Evolutionary conservation across 2,113 vertebrate genomes (phyloP).

Genomic region (Ascaphus truei): DNA sequence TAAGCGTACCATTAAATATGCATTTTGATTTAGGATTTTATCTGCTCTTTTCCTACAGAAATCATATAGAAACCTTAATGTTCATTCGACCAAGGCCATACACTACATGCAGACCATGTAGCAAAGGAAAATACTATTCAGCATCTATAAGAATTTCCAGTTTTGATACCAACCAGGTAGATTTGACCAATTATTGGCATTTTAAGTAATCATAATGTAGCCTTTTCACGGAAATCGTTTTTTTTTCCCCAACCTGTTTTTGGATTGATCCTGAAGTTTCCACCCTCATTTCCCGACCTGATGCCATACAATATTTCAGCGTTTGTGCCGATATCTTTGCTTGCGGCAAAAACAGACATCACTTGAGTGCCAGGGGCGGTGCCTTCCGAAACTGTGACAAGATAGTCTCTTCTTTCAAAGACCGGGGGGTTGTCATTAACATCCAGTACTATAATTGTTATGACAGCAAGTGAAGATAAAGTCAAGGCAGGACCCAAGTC

Average conservation of each 20-base stretch:
- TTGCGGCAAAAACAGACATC: constrained; percentile 84
- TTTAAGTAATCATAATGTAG: no score
- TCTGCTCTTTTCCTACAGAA: no score
- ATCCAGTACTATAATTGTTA: constrained; percentile 89
- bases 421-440: constrained; percentile 96
- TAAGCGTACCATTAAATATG: no score
- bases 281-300: constrained; percentile 88
- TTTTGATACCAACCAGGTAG: no score
- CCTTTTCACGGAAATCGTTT: no score
- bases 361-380: constrained; percentile 77
- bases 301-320: constrained; percentile 92
- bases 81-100: no score
- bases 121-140: no score
- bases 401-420: constrained; percentile 89
- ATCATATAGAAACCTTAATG: no score
- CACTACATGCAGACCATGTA: no score
- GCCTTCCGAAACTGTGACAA: constrained; percentile 84
- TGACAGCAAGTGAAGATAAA: constrained; percentile 75
- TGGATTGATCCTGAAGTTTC: constrained; percentile 84
- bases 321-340: constrained; percentile 94
- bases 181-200: no score
- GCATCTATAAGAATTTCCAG: no score
- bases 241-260: constrained; percentile 81
- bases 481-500: constrained; percentile 75
- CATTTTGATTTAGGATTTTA: no score